Conservation (phyloP, 2,113 vertebrate genomes). For the Microtus ochrogaster region DNA sequence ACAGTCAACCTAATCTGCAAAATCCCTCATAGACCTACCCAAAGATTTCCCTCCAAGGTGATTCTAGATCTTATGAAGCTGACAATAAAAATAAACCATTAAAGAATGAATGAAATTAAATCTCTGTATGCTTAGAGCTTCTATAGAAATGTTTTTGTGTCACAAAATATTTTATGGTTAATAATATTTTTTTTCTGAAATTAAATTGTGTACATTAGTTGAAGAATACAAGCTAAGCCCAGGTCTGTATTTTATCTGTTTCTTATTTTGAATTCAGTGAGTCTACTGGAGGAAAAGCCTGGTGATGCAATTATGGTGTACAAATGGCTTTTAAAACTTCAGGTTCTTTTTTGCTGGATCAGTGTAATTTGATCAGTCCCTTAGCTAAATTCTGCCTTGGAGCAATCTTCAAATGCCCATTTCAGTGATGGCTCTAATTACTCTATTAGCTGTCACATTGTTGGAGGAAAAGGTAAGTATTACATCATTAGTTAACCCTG, state of each 20-base stretch:
- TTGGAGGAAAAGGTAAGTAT: slow-evolving; percentile 17
- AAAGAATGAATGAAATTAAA: slow-evolving; percentile 5
- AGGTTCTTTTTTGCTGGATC: background rate
- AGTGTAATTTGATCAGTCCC: slow-evolving; percentile 39
- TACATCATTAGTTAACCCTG: slow-evolving; percentile 31
- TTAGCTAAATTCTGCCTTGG: background rate
- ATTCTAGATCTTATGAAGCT: background rate
- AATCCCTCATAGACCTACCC: background rate
- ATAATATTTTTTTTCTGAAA: slow-evolving; percentile 35
- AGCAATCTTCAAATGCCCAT: slow-evolving; percentile 33
- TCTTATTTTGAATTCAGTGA: slow-evolving; percentile 23
- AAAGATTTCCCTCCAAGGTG: background rate
- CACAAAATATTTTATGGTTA: slow-evolving; percentile 9
- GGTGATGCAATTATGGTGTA: background rate
- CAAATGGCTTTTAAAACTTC: slow-evolving; percentile 48
- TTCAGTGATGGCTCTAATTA: slow-evolving; percentile 10
- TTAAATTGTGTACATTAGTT: slow-evolving; percentile 18
- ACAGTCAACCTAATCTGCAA: background rate
- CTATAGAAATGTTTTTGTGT: slow-evolving; percentile 13
- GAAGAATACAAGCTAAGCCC: background rate
- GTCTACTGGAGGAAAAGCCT: slow-evolving; percentile 10
- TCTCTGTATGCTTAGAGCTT: background rate
- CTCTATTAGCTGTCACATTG: slow-evolving; percentile 15
- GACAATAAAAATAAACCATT: background rate
- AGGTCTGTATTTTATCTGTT: background rate